Percentiles rank a stretch among this genome's conserved stretches.
Conservation (phyloP, 2,888 invertebrate species). For the Aleiodes alternator region DNA sequence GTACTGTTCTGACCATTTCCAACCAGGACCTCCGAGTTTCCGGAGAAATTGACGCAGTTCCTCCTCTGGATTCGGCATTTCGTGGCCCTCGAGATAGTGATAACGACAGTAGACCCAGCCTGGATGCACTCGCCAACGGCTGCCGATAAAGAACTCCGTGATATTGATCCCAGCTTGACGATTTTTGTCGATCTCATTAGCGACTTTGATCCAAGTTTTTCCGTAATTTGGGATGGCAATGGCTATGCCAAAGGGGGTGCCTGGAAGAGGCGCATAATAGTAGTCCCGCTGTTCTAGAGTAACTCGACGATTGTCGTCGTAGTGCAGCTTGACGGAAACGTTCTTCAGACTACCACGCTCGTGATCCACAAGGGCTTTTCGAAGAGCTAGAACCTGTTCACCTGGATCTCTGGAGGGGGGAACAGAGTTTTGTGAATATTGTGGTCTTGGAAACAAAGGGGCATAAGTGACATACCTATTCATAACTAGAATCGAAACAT, state of each 20-base stretch:
- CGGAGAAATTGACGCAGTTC: conserved; percentile 86
- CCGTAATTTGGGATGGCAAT: conserved; percentile 91
- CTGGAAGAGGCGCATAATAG: conserved; percentile 87
- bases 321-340: conserved; percentile 87
- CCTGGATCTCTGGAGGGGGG: conserved; percentile 64
- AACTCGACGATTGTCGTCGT: conserved; percentile 90
- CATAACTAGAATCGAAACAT: no score
- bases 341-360: conserved; percentile 81
- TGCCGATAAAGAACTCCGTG: conserved; percentile 84
- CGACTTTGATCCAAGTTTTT: conserved; percentile 80
- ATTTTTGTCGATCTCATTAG: conserved; percentile 83
- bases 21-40: conserved; percentile 79
- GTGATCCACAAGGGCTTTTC: conserved; percentile 85
- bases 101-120: conserved; percentile 94
- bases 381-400: conserved; percentile 75
- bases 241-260: conserved; percentile 92
- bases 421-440: conserved; percentile 16
- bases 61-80: conserved; percentile 84
- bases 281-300: conserved; percentile 88
- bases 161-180: conserved; percentile 83
- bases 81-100: conserved; percentile 87
- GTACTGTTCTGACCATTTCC: conserved; percentile 82
- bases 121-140: conserved; percentile 88
- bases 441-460: neutral
- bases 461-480: no score